A percentile compares a stretch with the other conserved stretches of the same genome.
These are phyloP conservation scores for Parnassius glacialis DNA, from an alignment of 2,888 invertebrate genomes.

Conservation along the genomic window DNA sequence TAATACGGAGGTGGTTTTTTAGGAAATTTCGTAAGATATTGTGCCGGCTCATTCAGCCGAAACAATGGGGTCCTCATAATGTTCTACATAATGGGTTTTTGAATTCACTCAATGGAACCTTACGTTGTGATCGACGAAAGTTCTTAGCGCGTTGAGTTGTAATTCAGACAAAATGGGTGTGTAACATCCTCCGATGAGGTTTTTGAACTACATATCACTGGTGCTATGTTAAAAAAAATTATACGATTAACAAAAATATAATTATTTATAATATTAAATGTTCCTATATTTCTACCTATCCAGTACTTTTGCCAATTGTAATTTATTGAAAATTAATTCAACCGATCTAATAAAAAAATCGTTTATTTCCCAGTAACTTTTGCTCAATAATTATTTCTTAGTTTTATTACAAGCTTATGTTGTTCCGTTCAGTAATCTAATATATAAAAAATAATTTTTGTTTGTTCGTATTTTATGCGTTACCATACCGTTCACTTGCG, in stretches of 20 bases:
- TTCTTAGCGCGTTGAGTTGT: slow-evolving; percentile 61
- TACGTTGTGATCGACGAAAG: slow-evolving; percentile 65
- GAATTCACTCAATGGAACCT: slow-evolving; percentile 73
- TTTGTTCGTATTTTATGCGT: no score
- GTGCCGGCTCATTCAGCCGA: slow-evolving; percentile 72
- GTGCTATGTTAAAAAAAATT: slow-evolving; percentile 9
- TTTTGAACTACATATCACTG: slow-evolving; percentile 30
- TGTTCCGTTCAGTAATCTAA: neutral
- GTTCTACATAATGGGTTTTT: slow-evolving; percentile 74
- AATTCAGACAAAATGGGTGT: slow-evolving; percentile 61
- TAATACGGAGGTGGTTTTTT: slow-evolving; percentile 70
- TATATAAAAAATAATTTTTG: no score
- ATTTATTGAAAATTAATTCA: no score
- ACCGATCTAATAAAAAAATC: no score
- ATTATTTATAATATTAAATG: neutral
- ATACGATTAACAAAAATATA: slow-evolving; percentile 10
- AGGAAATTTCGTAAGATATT: slow-evolving; percentile 80
- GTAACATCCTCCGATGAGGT: slow-evolving; percentile 52
- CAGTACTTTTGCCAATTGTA: no score
- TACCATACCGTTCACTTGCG: no score
- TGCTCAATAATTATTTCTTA: no score
- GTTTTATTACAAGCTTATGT: no score
- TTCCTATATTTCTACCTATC: no score
- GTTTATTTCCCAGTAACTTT: no score
- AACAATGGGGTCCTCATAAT: slow-evolving; percentile 74